Conservation (phyloP, 2,113 vertebrate species). For the Sander lucioperca region DNA sequence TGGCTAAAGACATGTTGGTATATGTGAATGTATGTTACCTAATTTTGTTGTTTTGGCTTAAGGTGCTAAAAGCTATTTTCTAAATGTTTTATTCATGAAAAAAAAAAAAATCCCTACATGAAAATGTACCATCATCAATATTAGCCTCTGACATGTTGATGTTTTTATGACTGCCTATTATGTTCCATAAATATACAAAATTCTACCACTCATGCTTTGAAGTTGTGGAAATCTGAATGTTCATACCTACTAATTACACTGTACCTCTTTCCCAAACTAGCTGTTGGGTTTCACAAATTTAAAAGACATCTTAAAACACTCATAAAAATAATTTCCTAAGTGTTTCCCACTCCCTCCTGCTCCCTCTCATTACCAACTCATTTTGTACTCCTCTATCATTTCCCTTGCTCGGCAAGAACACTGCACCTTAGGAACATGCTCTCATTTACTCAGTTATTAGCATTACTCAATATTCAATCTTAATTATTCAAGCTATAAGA, state of each 20-base stretch:
- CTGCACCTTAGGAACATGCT: not conserved
- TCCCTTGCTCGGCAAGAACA: not conserved
- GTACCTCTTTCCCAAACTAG: not conserved
- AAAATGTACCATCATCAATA: not conserved
- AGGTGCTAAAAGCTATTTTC: not conserved
- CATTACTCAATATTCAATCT: conserved; percentile 36
- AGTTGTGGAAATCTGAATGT: not conserved
- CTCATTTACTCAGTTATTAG: conserved; percentile 23
- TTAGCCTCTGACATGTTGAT: not conserved
- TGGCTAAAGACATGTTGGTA: too few relatives aligned
- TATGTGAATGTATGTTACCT: too few relatives aligned
- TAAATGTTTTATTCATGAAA: not conserved
- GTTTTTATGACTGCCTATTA: not conserved
- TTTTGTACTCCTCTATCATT: conserved; percentile 47
- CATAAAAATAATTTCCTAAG: conserved; percentile 18
- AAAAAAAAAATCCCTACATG: not conserved
- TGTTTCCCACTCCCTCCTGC: conserved; percentile 25
- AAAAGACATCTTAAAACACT: conserved; percentile 21
- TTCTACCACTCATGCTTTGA: not conserved
- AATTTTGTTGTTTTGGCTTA: not conserved
- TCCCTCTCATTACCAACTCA: conserved; percentile 44
- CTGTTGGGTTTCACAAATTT: conserved; percentile 7
- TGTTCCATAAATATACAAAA: conserved; percentile 3
- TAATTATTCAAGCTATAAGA: conserved; percentile 25
- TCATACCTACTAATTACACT: conserved; percentile 28